phyloP scores from a whole-genome alignment of 2,113 vertebrate species.

The Solea senegalensis region DNA sequence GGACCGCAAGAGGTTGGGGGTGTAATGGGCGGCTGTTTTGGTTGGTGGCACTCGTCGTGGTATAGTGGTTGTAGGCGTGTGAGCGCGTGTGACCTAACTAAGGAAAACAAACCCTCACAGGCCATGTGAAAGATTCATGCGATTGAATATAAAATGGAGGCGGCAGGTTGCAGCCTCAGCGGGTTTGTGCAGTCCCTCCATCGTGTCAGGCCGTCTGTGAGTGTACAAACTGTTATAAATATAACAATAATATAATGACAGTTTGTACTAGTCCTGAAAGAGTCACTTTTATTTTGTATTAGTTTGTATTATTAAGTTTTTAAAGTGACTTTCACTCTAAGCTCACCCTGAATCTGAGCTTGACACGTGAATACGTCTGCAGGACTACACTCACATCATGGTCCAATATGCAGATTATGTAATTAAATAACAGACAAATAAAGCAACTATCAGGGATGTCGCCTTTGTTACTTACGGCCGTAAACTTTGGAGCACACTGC shows the following conservation, averaged over 20 bases:
- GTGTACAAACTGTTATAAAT: not conserved
- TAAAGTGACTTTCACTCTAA: not conserved
- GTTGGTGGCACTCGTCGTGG: not conserved
- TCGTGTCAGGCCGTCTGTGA: not conserved
- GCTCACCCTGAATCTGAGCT: too few species aligned
- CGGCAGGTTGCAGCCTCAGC: not conserved
- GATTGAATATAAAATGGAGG: slow-evolving; percentile 45
- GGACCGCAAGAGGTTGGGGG: slow-evolving; percentile 1
- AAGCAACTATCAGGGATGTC: too few species aligned
- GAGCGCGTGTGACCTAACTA: slow-evolving; percentile 19
- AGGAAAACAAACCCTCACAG: slow-evolving; percentile 5
- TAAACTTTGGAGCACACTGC: too few species aligned
- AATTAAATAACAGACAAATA: too few species aligned
- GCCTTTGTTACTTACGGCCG: too few species aligned
- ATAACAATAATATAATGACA: too few species aligned
- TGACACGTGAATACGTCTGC: too few species aligned
- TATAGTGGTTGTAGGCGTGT: not conserved
- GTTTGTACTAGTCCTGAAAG: not conserved
- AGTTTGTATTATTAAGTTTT: too few species aligned
- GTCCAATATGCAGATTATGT: too few species aligned
- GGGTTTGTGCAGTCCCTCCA: not conserved
- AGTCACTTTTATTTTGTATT: not conserved
- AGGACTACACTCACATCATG: too few species aligned
- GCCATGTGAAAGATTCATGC: slow-evolving; percentile 62
- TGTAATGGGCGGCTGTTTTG: slow-evolving; percentile 31